These are phyloP conservation scores for Aplidium turbinatum DNA, from an alignment of 23 tunicate genomes.

Conservation along the genomic window DNA sequence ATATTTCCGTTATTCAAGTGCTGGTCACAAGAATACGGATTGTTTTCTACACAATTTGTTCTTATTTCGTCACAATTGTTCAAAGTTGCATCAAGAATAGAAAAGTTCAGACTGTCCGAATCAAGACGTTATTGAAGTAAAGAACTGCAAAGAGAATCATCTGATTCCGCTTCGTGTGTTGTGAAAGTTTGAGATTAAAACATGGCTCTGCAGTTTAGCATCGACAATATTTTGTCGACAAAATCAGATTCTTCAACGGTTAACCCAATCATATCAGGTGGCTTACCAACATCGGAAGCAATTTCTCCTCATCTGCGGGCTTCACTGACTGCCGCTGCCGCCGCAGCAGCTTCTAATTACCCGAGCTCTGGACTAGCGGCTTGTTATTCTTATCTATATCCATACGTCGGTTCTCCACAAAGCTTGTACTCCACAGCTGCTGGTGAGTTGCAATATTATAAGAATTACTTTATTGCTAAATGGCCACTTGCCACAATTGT, in stretches of 20 bases:
- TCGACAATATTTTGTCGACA: conserved; percentile 79
- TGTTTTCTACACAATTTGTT: conserved; percentile 20
- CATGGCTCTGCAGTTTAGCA: conserved; percentile 93
- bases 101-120: neutral
- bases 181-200: neutral
- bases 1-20: conserved; percentile 72
- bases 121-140: neutral
- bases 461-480: no score
- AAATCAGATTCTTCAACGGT: conserved; percentile 23
- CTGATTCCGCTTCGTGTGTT: no score
- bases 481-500: no score
- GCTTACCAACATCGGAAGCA: conserved; percentile 41
- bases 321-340: conserved; percentile 81
- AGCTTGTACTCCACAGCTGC: conserved; percentile 58
- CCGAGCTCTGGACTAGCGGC: conserved; percentile 57
- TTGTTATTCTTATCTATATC: conserved; percentile 77
- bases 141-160: neutral
- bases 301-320: conserved; percentile 82
- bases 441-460: conserved; percentile 1
- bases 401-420: conserved; percentile 62
- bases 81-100: conserved; percentile 19
- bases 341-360: conserved; percentile 75
- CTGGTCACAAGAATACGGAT: conserved; percentile 91
- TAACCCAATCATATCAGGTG: conserved; percentile 29
- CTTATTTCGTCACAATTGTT: conserved; percentile 1